A percentile compares a stretch with the other conserved stretches of the same genome.
Evolutionary conservation across 1,140 invertebrate species (phyloP).

Genomic region (Argopecten irradians): DNA sequence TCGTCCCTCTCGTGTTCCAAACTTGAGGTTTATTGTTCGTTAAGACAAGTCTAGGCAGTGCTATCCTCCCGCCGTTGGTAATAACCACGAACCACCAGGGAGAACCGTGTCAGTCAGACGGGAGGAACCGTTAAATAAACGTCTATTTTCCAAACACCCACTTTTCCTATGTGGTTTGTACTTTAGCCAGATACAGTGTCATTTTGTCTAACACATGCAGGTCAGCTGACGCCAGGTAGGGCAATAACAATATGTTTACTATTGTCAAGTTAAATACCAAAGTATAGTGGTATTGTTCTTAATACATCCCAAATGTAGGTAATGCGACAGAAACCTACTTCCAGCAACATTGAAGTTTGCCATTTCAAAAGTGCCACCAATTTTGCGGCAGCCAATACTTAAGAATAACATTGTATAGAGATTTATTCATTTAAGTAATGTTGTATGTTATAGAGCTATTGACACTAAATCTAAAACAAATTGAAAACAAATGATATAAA

Average conservation of each 20-base stretch:
- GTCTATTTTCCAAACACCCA: background rate
- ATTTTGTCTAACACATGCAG: background rate
- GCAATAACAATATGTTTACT: background rate
- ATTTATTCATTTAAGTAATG: too few relatives aligned
- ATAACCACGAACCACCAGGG: background rate
- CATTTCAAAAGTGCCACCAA: too few relatives aligned
- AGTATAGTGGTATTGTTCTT: too few relatives aligned
- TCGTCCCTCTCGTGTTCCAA: background rate
- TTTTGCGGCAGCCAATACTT: too few relatives aligned
- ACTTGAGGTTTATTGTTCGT: background rate
- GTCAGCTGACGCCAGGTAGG: background rate
- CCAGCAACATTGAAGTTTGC: too few relatives aligned
- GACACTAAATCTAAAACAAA: too few relatives aligned
- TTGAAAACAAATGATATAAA: too few relatives aligned
- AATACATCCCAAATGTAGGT: too few relatives aligned
- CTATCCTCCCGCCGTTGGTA: background rate
- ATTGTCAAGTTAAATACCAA: background rate
- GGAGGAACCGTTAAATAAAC: background rate
- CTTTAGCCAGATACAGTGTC: background rate
- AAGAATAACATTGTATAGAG: too few relatives aligned
- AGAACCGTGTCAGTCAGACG: background rate
- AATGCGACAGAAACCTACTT: too few relatives aligned
- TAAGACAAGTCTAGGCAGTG: background rate
- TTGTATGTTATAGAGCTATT: too few relatives aligned
- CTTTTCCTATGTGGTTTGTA: background rate